Conservation (phyloP, 2,113 vertebrate genomes). For the Rousettus leschenaultii region DNA sequence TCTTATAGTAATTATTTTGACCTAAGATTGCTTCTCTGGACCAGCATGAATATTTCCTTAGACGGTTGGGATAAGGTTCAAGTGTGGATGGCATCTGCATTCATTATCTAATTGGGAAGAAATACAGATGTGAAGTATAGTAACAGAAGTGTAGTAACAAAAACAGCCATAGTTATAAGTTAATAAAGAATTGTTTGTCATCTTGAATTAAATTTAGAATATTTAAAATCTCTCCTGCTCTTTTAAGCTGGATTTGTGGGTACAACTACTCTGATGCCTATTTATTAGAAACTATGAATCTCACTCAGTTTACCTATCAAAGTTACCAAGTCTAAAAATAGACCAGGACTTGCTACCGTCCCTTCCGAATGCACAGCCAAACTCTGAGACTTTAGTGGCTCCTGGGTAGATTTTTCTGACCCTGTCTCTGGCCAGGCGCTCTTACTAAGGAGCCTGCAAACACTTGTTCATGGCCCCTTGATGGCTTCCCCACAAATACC, state of each 20-base stretch:
- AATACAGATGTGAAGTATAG: neutral
- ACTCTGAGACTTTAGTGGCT: neutral
- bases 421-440: neutral
- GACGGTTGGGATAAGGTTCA: neutral
- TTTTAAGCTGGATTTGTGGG: neutral
- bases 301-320: neutral
- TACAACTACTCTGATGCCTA: neutral
- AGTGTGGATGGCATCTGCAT: neutral
- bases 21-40: constrained; percentile 11
- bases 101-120: neutral
- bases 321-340: neutral
- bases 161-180: neutral
- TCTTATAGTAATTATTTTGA: neutral
- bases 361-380: neutral
- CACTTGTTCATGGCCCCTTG: neutral
- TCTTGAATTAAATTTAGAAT: neutral
- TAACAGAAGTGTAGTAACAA: neutral
- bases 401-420: neutral
- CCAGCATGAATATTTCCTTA: neutral
- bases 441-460: neutral
- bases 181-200: neutral
- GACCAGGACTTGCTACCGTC: neutral
- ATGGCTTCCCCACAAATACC: neutral
- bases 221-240: neutral
- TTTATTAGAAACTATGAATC: neutral